These are phyloP conservation scores for Copidosoma floridanum DNA, from an alignment of 1,140 invertebrate genomes.

Conservation along the genomic window DNA sequence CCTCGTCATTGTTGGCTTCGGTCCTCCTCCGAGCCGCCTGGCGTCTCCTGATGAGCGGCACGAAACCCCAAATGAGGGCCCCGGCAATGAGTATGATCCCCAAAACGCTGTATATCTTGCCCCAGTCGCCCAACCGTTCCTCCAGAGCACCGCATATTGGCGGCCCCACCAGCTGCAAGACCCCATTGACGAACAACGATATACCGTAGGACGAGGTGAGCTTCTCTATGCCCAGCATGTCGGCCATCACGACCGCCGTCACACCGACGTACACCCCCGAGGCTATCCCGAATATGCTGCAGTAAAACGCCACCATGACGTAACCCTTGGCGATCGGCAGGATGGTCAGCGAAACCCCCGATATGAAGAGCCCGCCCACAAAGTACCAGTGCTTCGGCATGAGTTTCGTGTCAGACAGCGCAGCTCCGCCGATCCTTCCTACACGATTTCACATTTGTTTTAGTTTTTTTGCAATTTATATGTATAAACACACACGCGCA, in stretches of 20 bases:
- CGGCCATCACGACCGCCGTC: constrained; percentile 81
- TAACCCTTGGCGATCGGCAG: constrained; percentile 65
- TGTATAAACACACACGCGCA: too few species aligned
- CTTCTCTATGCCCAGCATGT: constrained; percentile 79
- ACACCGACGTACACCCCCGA: constrained; percentile 85
- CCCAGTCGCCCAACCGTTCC: constrained; percentile 65
- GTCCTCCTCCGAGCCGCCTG: constrained; percentile 26
- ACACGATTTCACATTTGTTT: too few species aligned
- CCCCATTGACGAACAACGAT: constrained; percentile 78
- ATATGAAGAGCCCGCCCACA: constrained; percentile 72
- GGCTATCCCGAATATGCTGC: constrained; percentile 74
- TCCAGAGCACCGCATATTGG: constrained; percentile 73
- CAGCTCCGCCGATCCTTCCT: constrained; percentile 72
- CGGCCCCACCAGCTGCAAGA: constrained; percentile 76
- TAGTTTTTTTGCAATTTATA: too few species aligned
- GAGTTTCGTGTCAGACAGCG: constrained; percentile 69
- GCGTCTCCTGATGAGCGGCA: constrained; percentile 66
- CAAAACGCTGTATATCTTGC: constrained; percentile 68
- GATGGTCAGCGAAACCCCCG: constrained; percentile 69
- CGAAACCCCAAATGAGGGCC: constrained; percentile 69
- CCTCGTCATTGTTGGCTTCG: not conserved
- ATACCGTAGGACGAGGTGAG: constrained; percentile 82
- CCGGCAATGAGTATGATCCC: constrained; percentile 74
- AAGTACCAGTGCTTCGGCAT: constrained; percentile 81
- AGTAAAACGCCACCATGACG: constrained; percentile 63